Base-by-base conservation (phyloP, 1,140 invertebrate species). In the Paramacrobiotus metropolitanus region DNA sequence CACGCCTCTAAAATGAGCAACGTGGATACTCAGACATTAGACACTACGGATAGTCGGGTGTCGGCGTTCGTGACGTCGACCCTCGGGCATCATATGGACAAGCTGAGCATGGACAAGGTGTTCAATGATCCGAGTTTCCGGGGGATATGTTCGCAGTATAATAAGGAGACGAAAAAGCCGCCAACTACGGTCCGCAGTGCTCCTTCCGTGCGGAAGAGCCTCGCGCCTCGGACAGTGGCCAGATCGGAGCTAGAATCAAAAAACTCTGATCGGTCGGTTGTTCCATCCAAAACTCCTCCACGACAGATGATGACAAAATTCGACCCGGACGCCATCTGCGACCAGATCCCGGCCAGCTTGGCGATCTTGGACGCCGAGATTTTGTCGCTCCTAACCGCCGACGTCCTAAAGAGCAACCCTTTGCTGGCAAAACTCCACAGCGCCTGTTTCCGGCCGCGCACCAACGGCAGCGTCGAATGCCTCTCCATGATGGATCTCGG, bases 111-210 rank as follows among this genome's bases (percentile, higher is more conserved):
- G 48, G 48, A 55, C 15, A 55, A 55, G 24, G 48, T 55, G 15
- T 55, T 55, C 24, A 55, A 55, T 24, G 48, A 55, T 28, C 48
- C 48, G 15, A 55, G 48, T 24, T 55, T 55, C 28, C 48, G 28
- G 4, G 48, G 48, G 4, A 15, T 55, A 9, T 55, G 28, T 55
- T 15, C 15, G 24, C 15, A 24, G 48, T 55, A 55, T 24, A 55
- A 24, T 15, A 55, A 55, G 15, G 4, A 55, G 9, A 40, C 9
- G 34, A 40, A n/a, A n/a, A 40, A 40, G 34, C 34, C n/a, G n/a
- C 9, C n/a, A n/a, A 40, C n/a, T n/a, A n/a, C n/a, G n/a, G n/a
- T n/a, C n/a, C n/a, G n/a, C n/a, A n/a, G n/a, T n/a, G n/a, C n/a
- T n/a, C n/a, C n/a, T n/a, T n/a, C n/a, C n/a, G n/a, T n/a, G n/a